Percentiles rank a stretch among this genome's conserved stretches.
Evolutionary conservation across 2,113 vertebrate species (phyloP).

Genomic region (Hirundichthys speculiger): DNA sequence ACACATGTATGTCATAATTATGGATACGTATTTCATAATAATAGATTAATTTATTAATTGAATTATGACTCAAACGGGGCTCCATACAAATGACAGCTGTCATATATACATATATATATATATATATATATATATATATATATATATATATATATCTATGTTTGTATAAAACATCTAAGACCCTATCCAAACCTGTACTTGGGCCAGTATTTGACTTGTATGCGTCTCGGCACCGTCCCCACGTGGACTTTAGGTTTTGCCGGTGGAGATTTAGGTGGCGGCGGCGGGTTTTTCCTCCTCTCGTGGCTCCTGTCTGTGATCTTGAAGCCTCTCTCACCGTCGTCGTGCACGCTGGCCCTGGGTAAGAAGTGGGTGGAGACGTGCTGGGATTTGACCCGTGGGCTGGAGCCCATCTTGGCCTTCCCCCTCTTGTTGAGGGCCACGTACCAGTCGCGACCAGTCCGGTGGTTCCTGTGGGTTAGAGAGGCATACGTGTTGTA

Average conservation of each 20-base stretch:
- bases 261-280: conserved; percentile 52
- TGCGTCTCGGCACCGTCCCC: conserved; percentile 64
- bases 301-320: conserved; percentile 79
- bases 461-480: conserved; percentile 84
- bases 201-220: conserved; percentile 88
- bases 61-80: no score
- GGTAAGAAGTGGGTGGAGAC: conserved; percentile 96
- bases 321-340: conserved; percentile 85
- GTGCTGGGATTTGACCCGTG: conserved; percentile 92
- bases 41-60: no score
- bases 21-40: no score
- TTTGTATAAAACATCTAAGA: neutral
- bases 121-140: no score
- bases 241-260: conserved; percentile 56
- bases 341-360: conserved; percentile 80
- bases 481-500: conserved; percentile 97
- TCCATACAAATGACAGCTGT: no score
- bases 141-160: no score
- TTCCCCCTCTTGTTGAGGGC: conserved; percentile 97
- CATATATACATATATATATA: no score
- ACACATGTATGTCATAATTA: no score
- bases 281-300: conserved; percentile 75
- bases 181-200: conserved; percentile 94
- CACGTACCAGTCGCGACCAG: conserved; percentile 92
- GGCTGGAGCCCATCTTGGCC: conserved; percentile 93